These are phyloP conservation scores for Zootermopsis nevadensis DNA, from an alignment of 2,888 invertebrate species.

Conservation along the genomic window DNA sequence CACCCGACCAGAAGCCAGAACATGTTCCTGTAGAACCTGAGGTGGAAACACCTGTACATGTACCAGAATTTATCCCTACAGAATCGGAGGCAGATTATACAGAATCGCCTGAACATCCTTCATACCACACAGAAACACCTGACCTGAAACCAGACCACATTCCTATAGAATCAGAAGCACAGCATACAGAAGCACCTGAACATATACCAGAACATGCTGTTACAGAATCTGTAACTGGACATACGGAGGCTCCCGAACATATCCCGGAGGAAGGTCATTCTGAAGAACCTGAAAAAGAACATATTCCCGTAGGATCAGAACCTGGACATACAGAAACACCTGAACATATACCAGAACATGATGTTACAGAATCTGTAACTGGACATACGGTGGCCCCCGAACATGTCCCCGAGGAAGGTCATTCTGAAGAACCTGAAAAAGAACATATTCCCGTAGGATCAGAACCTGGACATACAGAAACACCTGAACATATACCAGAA, in stretches of 20 bases:
- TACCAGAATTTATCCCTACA: not conserved
- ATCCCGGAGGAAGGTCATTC: not conserved
- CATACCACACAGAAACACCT: not conserved
- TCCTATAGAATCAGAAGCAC: not conserved
- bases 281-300: slow-evolving; percentile 30
- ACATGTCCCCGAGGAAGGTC: not conserved
- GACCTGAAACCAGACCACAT: slow-evolving; percentile 29
- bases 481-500: slow-evolving; percentile 15
- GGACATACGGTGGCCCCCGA: slow-evolving; percentile 52
- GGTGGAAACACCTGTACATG: no score
- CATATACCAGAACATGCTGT: not conserved
- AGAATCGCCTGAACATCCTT: slow-evolving; percentile 42
- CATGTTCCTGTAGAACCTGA: no score
- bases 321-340: no score
- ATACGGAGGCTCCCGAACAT: slow-evolving; percentile 7
- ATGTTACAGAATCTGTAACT: no score
- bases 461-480: slow-evolving; percentile 2
- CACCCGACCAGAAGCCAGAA: slow-evolving; percentile 36
- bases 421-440: not conserved
- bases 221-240: slow-evolving; percentile 42
- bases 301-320: no score
- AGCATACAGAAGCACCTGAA: not conserved
- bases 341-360: no score
- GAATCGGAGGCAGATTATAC: slow-evolving; percentile 43
- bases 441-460: slow-evolving; percentile 45